Evolutionary conservation across 2,888 invertebrate species (phyloP).

Genomic region (Ochlodes sylvanus): DNA sequence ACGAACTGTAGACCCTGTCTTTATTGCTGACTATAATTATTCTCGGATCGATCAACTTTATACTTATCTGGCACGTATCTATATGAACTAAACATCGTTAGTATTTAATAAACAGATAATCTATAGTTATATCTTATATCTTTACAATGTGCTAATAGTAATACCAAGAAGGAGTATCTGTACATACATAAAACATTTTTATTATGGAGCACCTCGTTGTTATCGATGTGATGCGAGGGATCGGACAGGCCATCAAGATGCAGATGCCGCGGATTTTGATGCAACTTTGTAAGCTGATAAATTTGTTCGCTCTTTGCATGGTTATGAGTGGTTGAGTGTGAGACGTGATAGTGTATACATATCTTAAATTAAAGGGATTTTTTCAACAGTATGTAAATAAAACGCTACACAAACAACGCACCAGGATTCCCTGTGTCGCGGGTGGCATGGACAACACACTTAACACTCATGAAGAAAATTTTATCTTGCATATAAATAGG

Average conservation of each 20-base stretch:
- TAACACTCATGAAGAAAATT: too few relatives aligned
- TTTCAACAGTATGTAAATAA: too few relatives aligned
- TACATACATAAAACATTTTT: neutral
- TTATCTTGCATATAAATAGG: too few relatives aligned
- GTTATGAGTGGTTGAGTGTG: too few relatives aligned
- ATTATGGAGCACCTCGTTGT: neutral
- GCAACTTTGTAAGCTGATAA: conserved; percentile 4
- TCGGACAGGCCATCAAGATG: neutral
- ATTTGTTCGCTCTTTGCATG: too few relatives aligned
- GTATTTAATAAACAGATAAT: conserved; percentile 1
- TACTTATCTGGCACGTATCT: neutral
- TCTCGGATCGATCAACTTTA: neutral
- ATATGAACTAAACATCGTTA: neutral
- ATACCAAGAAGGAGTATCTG: neutral
- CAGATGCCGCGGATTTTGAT: neutral
- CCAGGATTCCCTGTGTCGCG: too few relatives aligned
- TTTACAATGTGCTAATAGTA: neutral
- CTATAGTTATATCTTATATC: neutral
- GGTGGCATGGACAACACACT: too few relatives aligned
- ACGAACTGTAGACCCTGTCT: neutral
- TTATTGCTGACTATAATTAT: neutral
- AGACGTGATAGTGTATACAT: too few relatives aligned
- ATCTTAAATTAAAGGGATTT: too few relatives aligned
- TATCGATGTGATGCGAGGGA: neutral
- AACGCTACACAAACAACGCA: too few relatives aligned